Conservation (phyloP, 2,113 vertebrate species). For the Coturnix japonica region DNA sequence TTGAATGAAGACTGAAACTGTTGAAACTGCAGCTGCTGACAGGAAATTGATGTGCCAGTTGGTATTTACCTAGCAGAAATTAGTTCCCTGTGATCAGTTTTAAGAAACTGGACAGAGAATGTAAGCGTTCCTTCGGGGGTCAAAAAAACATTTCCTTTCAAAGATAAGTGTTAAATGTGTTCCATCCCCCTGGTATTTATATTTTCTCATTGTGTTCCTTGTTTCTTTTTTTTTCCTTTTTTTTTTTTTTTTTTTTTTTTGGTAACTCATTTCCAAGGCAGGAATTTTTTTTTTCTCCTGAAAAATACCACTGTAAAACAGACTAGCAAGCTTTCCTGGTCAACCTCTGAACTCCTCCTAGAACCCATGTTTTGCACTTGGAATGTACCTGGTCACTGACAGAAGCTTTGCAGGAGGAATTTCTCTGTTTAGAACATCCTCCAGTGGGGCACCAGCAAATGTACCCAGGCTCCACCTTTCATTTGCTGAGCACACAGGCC, state of each 20-base stretch:
- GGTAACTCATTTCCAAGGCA: too few species aligned
- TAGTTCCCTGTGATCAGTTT: slow-evolving; percentile 60
- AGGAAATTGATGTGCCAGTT: slow-evolving; percentile 74
- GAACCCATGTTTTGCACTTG: not conserved
- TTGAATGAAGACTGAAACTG: slow-evolving; percentile 71
- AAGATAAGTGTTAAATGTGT: not conserved
- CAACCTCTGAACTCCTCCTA: not conserved
- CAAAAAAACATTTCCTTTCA: not conserved
- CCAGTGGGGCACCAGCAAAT: not conserved
- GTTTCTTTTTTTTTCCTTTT: too few species aligned
- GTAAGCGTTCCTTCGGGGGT: not conserved
- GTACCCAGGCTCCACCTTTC: not conserved
- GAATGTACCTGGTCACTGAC: not conserved
- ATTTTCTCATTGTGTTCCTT: not conserved
- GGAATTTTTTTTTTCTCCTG: not conserved
- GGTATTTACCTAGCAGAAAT: slow-evolving; percentile 78
- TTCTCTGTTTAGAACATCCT: not conserved
- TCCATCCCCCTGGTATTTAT: not conserved
- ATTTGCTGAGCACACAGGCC: not conserved
- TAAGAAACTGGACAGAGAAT: slow-evolving; percentile 48
- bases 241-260: not conserved
- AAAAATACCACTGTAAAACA: not conserved
- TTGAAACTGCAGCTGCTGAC: slow-evolving; percentile 52
- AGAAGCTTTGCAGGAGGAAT: not conserved
- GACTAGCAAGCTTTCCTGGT: not conserved